These are phyloP conservation scores for Lasioglossum marginatum DNA, from an alignment of 2,888 invertebrate genomes.

Conservation along the genomic window DNA sequence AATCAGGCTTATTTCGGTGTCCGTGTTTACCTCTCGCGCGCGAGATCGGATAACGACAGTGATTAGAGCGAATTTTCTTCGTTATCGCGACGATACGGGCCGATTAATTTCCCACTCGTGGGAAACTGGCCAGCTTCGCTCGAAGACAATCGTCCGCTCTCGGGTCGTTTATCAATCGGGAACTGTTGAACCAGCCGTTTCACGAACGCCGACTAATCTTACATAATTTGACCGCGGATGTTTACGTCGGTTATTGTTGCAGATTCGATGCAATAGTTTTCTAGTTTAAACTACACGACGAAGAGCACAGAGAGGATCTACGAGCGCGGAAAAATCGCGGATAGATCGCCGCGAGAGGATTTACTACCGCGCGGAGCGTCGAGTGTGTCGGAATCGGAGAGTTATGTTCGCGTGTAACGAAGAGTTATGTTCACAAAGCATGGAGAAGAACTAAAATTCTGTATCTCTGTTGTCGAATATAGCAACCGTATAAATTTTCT, in stretches of 20 bases:
- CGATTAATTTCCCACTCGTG: neutral
- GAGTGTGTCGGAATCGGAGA: neutral
- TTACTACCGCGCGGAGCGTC: neutral
- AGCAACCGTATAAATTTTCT: neutral
- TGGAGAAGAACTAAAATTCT: neutral
- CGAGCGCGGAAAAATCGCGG: neutral
- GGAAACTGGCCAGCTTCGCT: neutral
- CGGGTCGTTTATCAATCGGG: neutral
- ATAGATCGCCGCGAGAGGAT: neutral
- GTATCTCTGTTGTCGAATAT: neutral
- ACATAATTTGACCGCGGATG: neutral
- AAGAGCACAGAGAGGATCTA: neutral
- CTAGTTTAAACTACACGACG: neutral
- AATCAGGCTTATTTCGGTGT: neutral
- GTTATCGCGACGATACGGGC: neutral
- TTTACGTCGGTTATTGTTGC: neutral
- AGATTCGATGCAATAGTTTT: neutral
- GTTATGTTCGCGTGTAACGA: neutral
- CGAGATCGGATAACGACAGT: neutral
- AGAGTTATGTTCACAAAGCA: neutral
- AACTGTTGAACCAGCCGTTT: neutral
- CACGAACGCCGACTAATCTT: neutral
- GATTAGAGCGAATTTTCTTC: slow-evolving; percentile 1
- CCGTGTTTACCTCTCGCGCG: neutral
- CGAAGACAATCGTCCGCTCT: neutral